These are phyloP conservation scores for Microcebus ravelobensis DNA, from an alignment of 2,113 vertebrate genomes.

Conservation along the genomic window DNA sequence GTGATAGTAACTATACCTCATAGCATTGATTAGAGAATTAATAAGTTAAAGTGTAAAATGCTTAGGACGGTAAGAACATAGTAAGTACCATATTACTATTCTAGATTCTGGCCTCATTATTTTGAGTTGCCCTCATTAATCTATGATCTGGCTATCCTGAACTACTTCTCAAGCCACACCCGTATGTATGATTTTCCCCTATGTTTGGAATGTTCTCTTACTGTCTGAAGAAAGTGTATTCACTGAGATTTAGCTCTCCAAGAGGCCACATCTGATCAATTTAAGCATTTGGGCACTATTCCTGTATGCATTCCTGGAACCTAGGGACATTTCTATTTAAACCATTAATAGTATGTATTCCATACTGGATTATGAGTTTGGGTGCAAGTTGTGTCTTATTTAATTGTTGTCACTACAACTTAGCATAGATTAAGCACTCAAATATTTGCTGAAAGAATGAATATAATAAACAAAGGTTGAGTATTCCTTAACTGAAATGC, in stretches of 20 bases:
- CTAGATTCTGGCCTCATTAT: conserved; percentile 12
- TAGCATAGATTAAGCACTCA: neutral
- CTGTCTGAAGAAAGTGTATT: neutral
- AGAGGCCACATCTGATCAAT: neutral
- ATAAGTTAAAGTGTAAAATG: neutral
- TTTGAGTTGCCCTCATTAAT: neutral
- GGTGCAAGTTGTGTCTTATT: conserved; percentile 9
- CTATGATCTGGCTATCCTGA: neutral
- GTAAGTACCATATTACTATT: neutral
- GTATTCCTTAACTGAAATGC: neutral
- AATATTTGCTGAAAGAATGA: conserved; percentile 52
- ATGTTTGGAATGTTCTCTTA: conserved; percentile 1
- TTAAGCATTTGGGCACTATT: neutral
- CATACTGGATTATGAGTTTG: conserved; percentile 17
- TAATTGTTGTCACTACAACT: neutral
- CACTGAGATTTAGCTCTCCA: neutral
- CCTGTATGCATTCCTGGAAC: neutral
- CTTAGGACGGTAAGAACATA: neutral
- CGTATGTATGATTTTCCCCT: neutral
- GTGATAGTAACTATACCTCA: neutral
- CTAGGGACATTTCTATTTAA: neutral
- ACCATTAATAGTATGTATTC: neutral
- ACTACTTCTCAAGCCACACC: neutral
- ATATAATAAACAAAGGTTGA: neutral
- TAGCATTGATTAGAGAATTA: neutral